Evolutionary conservation across 2,888 invertebrate species (phyloP).

Genomic region (Bugulina stolonifera): DNA sequence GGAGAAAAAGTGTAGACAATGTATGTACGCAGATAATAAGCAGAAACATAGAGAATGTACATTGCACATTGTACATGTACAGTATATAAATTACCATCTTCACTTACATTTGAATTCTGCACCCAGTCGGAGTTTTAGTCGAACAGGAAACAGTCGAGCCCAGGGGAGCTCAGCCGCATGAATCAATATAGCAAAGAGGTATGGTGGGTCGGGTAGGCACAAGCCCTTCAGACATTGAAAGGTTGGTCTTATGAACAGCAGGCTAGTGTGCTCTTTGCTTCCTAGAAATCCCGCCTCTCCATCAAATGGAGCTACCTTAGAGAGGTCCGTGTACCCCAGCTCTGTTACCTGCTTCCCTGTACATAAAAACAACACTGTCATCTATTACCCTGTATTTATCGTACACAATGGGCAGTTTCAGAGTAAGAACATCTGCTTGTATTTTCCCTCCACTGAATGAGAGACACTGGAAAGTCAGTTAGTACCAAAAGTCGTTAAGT

Average conservation of each 20-base stretch:
- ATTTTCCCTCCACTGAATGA: too few relatives aligned
- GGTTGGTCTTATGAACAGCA: constrained; percentile 72
- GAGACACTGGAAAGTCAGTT: too few relatives aligned
- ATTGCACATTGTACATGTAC: too few relatives aligned
- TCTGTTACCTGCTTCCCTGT: constrained; percentile 67
- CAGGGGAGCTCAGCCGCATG: constrained; percentile 76
- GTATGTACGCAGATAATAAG: too few relatives aligned
- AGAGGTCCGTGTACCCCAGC: constrained; percentile 64
- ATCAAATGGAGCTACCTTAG: constrained; percentile 41
- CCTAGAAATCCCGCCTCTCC: constrained; percentile 38
- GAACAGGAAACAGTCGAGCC: constrained; percentile 69
- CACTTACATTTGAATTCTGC: constrained; percentile 69
- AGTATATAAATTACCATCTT: too few relatives aligned
- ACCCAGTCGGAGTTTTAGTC: constrained; percentile 71
- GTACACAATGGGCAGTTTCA: too few relatives aligned
- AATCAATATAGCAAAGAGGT: constrained; percentile 70
- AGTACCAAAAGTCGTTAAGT: too few relatives aligned
- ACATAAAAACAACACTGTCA: constrained; percentile 28
- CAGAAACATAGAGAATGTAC: too few relatives aligned
- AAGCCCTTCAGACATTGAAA: constrained; percentile 76
- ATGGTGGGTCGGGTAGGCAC: constrained; percentile 69
- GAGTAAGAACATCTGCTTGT: too few relatives aligned
- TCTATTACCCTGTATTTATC: too few relatives aligned
- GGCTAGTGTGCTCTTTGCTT: constrained; percentile 60
- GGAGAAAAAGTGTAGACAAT: too few relatives aligned